Evolutionary conservation across 92 coral and sea anemone species (phyloP), one percentile per base, ranked within the genome.

Genomic region (Actinostola sp.): DNA sequence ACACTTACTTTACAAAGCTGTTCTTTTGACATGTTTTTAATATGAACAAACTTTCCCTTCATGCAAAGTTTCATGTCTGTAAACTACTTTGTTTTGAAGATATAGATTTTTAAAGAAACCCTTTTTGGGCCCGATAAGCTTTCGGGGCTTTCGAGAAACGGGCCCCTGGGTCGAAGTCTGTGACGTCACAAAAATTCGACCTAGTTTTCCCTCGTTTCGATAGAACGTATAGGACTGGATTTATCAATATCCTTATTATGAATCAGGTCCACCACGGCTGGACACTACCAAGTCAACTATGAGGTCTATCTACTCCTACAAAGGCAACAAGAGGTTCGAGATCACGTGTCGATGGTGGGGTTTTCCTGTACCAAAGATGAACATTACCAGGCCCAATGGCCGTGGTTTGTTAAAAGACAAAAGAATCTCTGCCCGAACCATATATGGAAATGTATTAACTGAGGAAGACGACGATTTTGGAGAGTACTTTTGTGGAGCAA

Each of bases 201-300:
- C n/a, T n/a, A n/a, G n/a, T n/a, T n/a, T n/a, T n/a, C n/a, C n/a
- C n/a, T n/a, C n/a, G n/a, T n/a, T n/a, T n/a, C n/a, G n/a, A n/a
- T n/a, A n/a, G n/a, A n/a, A n/a, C n/a, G n/a, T n/a, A n/a, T n/a
- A n/a, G n/a, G n/a, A n/a, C n/a, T n/a, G n/a, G n/a, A n/a, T n/a
- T n/a, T n/a, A n/a, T n/a, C n/a, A n/a, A n/a, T n/a, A n/a, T n/a
- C n/a, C n/a, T n/a, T n/a, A n/a, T n/a, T n/a, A n/a, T n/a, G n/a
- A n/a, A n/a, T 17, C 50, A 90, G 96, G 89, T 33, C 96, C 96
- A 20, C 96, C 96, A 48, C 59, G 85, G 31, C 81, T 90, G 16
- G 76, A 90, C 60, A 7, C 54, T 2, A 73, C 49, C 44, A 42
- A 75, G 13, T 82, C 92, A 17, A 78, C 82, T 48, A 32, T 75